Evolutionary conservation across 2,888 invertebrate species (phyloP).

Genomic region (Aphidoletes aphidimyza): DNA sequence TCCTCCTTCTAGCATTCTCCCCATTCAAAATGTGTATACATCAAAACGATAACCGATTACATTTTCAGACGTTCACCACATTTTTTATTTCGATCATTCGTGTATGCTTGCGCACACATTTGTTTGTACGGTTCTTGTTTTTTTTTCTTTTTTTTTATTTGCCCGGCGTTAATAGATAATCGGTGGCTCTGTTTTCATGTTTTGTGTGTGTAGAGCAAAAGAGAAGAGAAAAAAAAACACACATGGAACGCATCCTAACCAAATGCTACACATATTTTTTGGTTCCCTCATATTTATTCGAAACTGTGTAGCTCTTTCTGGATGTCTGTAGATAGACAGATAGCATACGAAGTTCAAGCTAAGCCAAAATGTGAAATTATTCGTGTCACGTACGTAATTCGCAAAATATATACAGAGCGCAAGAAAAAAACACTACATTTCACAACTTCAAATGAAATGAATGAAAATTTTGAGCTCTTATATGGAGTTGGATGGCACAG

Average conservation of each 20-base stretch:
- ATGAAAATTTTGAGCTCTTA: not conserved
- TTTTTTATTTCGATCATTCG: slow-evolving; percentile 39
- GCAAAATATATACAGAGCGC: slow-evolving; percentile 30
- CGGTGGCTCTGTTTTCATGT: slow-evolving; percentile 16
- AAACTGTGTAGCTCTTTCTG: not conserved
- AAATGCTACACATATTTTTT: slow-evolving; percentile 8
- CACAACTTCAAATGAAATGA: slow-evolving; percentile 29
- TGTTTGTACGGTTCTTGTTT: not conserved
- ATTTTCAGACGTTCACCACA: slow-evolving; percentile 14
- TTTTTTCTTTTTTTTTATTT: not conserved
- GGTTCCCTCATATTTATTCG: not conserved
- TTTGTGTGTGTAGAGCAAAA: not conserved
- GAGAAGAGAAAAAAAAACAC: not conserved
- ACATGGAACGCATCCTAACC: not conserved
- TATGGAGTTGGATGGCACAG: not conserved
- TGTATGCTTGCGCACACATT: not conserved
- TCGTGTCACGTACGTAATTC: slow-evolving; percentile 49
- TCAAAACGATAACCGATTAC: slow-evolving; percentile 36
- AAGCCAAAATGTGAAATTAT: slow-evolving; percentile 23
- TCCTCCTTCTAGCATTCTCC: not conserved
- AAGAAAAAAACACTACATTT: slow-evolving; percentile 41
- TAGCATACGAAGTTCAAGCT: not conserved
- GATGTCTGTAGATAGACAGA: not conserved
- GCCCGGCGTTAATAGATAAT: slow-evolving; percentile 48
- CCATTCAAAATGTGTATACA: not conserved